These are phyloP conservation scores for Colletes latitarsis DNA, from an alignment of 1,140 invertebrate genomes.

Conservation along the genomic window DNA sequence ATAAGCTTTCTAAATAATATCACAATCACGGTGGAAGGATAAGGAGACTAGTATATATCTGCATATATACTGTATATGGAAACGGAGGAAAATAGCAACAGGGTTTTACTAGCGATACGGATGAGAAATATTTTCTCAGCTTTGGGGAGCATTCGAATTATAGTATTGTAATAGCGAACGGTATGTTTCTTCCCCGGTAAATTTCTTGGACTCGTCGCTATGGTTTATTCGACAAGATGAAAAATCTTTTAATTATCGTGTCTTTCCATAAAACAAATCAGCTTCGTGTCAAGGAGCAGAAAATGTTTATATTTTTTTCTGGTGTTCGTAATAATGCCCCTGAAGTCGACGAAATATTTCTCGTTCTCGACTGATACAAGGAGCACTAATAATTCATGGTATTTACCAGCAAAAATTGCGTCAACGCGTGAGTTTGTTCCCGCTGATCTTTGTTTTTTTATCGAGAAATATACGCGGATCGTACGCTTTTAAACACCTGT, in stretches of 20 bases:
- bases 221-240: no score
- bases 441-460: not conserved
- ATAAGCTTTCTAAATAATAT: conserved; percentile 60
- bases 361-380: not conserved
- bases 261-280: no score
- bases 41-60: conserved; percentile 32
- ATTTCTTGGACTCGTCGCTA: no score
- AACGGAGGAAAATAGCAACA: not conserved
- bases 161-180: no score
- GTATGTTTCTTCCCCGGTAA: no score
- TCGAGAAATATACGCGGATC: not conserved
- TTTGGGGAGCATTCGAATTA: not conserved
- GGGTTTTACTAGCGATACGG: not conserved
- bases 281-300: no score
- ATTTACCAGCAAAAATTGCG: not conserved
- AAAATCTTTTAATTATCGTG: no score
- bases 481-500: not conserved
- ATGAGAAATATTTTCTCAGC: not conserved
- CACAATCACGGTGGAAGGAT: conserved; percentile 56
- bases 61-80: not conserved
- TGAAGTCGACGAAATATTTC: not conserved
- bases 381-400: not conserved
- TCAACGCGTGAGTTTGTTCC: not conserved
- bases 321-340: no score
- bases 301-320: no score